phyloP scores from a whole-genome alignment of 2,888 invertebrate species.

The Aelia acuminata region DNA sequence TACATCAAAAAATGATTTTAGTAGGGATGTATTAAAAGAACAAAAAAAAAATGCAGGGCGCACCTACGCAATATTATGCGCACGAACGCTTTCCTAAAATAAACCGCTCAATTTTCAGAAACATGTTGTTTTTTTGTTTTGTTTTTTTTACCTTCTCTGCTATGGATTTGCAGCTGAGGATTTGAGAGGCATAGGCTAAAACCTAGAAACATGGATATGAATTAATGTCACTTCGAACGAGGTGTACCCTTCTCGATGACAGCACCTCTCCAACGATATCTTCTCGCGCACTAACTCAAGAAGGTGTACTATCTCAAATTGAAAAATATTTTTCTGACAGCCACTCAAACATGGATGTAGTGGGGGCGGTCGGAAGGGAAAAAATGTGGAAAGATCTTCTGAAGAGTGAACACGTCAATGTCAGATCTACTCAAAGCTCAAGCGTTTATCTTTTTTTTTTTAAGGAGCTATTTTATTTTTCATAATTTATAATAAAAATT shows the following conservation, averaged over 20 bases:
- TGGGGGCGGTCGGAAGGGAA: not conserved
- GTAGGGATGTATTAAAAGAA: too few species aligned
- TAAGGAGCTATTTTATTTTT: not conserved
- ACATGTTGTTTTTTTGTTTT: not conserved
- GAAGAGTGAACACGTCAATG: conserved; percentile 17
- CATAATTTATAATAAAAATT: too few species aligned
- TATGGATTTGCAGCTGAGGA: conserved; percentile 5
- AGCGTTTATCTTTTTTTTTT: not conserved
- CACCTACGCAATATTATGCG: too few species aligned
- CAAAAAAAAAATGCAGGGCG: too few species aligned
- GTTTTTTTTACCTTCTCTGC: conserved; percentile 29
- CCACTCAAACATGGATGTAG: not conserved
- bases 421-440: not conserved
- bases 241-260: not conserved
- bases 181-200: not conserved
- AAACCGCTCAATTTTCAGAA: too few species aligned
- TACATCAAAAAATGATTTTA: too few species aligned
- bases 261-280: not conserved
- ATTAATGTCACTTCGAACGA: not conserved
- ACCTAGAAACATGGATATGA: conserved; percentile 1
- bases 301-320: not conserved
- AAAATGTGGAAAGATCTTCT: not conserved
- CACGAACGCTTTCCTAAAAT: too few species aligned
- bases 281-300: conserved; percentile 11
- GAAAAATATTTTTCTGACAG: not conserved